Evolutionary conservation across 92 coral and sea anemone species (phyloP).

Genomic region (Epizoanthus scotinus): DNA sequence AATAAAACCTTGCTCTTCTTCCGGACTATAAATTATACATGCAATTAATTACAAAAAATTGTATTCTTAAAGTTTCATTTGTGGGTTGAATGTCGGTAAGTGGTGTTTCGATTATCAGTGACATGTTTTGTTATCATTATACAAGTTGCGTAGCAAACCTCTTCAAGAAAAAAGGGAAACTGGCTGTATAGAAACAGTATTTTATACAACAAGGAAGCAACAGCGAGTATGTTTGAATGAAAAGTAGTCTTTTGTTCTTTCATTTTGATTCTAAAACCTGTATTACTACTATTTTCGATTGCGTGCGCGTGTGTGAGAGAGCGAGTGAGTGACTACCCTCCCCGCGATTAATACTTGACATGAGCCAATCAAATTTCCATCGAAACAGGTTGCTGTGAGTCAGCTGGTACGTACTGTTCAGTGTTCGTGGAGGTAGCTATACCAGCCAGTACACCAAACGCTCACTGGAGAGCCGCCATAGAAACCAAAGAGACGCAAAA

Average conservation of each 20-base stretch:
- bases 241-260: not conserved
- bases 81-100: slow-evolving; percentile 9
- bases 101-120: slow-evolving; percentile 9
- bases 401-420: too few relatives aligned
- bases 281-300: not conserved
- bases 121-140: slow-evolving; percentile 1
- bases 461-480: too few relatives aligned
- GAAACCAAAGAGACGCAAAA: too few relatives aligned
- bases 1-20: not conserved
- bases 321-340: not conserved
- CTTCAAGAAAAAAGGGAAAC: not conserved
- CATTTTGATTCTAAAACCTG: not conserved
- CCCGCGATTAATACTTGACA: slow-evolving; percentile 5
- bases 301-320: slow-evolving; percentile 11
- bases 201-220: too few relatives aligned
- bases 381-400: slow-evolving; percentile 2
- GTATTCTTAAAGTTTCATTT: slow-evolving; percentile 13
- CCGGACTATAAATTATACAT: slow-evolving; percentile 36
- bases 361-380: not conserved
- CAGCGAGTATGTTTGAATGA: too few relatives aligned
- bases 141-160: not conserved
- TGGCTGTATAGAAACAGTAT: not conserved
- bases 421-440: too few relatives aligned
- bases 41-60: slow-evolving; percentile 8
- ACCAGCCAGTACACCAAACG: too few relatives aligned